Conservation (phyloP, 2,113 vertebrate species). For the Lutjanus erythropterus region DNA sequence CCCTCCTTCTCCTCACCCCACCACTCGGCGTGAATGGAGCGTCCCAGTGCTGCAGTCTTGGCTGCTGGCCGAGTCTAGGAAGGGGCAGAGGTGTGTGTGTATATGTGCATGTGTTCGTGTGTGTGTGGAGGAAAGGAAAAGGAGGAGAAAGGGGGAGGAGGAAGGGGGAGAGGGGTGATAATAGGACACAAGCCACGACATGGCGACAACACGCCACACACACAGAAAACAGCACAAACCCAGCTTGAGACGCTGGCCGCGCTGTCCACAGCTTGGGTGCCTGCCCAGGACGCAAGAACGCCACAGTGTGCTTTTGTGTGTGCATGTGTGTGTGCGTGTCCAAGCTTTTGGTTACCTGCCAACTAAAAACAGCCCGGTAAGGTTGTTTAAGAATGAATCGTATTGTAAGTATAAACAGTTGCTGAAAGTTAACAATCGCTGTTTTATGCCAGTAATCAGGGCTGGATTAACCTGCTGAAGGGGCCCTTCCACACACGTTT, state of each 20-base stretch:
- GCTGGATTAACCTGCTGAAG: neutral
- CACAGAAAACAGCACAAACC: slow-evolving; percentile 84
- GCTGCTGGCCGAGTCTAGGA: slow-evolving; percentile 78
- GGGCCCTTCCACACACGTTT: neutral
- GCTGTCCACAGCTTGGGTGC: slow-evolving; percentile 77
- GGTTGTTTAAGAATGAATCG: slow-evolving; percentile 7
- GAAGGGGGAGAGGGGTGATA: slow-evolving; percentile 76
- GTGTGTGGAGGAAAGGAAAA: no score
- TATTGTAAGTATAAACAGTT: slow-evolving; percentile 4
- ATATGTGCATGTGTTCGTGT: slow-evolving; percentile 32
- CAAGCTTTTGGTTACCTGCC: slow-evolving; percentile 65
- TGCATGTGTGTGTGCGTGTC: slow-evolving; percentile 26
- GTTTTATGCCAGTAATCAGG: neutral
- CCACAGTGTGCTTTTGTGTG: slow-evolving; percentile 28
- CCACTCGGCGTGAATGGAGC: slow-evolving; percentile 58
- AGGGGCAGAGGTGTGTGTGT: slow-evolving; percentile 56
- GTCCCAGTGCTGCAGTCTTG: slow-evolving; percentile 79
- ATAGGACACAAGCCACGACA: slow-evolving; percentile 85
- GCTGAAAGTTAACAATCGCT: neutral
- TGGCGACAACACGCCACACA: slow-evolving; percentile 81
- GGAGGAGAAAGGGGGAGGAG: slow-evolving; percentile 29
- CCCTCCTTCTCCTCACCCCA: slow-evolving; percentile 39
- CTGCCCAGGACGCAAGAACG: slow-evolving; percentile 74
- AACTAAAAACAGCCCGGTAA: slow-evolving; percentile 42
- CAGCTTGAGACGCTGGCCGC: slow-evolving; percentile 84